These are phyloP conservation scores for Elgaria multicarinata DNA, from an alignment of 2,113 vertebrate species.

Conservation along the genomic window DNA sequence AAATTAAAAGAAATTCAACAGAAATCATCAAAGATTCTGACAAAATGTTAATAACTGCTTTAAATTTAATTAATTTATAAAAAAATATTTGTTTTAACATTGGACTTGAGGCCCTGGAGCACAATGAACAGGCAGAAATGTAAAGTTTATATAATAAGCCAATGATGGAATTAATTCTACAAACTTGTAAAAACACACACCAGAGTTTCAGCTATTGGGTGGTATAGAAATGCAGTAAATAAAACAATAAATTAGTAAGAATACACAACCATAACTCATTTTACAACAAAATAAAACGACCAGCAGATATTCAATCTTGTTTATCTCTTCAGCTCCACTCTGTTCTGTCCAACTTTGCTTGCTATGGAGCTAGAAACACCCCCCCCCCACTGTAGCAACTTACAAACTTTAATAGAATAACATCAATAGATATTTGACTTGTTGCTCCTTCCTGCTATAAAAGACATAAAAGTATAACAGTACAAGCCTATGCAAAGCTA, in stretches of 20 bases:
- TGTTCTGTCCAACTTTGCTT: neutral
- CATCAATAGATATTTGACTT: no score
- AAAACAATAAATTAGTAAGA: no score
- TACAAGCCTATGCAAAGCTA: neutral
- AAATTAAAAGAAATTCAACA: conserved; percentile 20
- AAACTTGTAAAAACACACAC: neutral
- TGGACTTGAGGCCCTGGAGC: neutral
- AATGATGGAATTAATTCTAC: neutral
- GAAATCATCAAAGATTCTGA: neutral
- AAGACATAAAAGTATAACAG: neutral
- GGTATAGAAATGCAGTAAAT: no score
- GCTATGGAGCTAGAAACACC: neutral
- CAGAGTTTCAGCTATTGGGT: no score
- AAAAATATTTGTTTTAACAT: neutral
- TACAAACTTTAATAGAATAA: neutral
- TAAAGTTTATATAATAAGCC: neutral
- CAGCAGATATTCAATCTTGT: no score
- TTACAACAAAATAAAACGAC: neutral
- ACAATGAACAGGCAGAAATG: neutral
- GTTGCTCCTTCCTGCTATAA: neutral
- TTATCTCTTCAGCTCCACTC: neutral
- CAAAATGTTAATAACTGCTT: conserved; percentile 12
- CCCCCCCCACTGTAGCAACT: neutral
- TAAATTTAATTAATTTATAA: neutral
- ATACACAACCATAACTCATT: neutral